A percentile compares a stretch with the other conserved stretches of the same genome.
These are phyloP conservation scores for Oriolus oriolus DNA, from an alignment of 2,113 vertebrate genomes.

Conservation along the genomic window DNA sequence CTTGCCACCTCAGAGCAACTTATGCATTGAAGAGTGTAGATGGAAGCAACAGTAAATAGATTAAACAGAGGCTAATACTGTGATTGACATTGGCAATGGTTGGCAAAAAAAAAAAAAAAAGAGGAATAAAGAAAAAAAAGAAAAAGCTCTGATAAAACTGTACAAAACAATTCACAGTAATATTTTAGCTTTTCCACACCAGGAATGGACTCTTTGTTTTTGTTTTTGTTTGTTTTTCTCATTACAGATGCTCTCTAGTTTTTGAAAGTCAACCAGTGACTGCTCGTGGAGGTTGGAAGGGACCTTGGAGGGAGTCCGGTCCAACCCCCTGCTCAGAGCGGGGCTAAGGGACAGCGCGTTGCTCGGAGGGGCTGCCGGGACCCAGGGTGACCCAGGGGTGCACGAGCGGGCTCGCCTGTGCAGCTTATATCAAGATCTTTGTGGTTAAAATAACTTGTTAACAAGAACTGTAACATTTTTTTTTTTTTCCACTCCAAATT, in stretches of 20 bases:
- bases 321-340: background rate
- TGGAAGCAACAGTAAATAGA: slow-evolving; percentile 82
- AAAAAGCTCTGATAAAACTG: slow-evolving; percentile 76
- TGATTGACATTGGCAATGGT: slow-evolving; percentile 93
- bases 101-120: slow-evolving; percentile 66
- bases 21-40: slow-evolving; percentile 74
- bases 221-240: background rate
- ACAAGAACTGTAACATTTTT: slow-evolving; percentile 45
- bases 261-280: slow-evolving; percentile 70
- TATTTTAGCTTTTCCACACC: slow-evolving; percentile 82
- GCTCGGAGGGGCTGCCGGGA: slow-evolving; percentile 39
- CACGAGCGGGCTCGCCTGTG: background rate
- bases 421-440: slow-evolving; percentile 66
- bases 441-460: slow-evolving; percentile 65
- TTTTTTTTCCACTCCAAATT: slow-evolving; percentile 12
- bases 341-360: slow-evolving; percentile 15
- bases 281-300: slow-evolving; percentile 39
- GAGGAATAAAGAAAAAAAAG: slow-evolving; percentile 40
- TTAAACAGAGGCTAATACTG: slow-evolving; percentile 95
- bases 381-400: background rate
- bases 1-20: slow-evolving; percentile 82
- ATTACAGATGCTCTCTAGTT: slow-evolving; percentile 74
- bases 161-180: slow-evolving; percentile 95
- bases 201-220: slow-evolving; percentile 75
- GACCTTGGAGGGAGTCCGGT: background rate